Percentiles rank a stretch among this genome's conserved stretches.
phyloP scores from a whole-genome alignment of 2,888 invertebrate species.

The Ethmia dodecea region DNA sequence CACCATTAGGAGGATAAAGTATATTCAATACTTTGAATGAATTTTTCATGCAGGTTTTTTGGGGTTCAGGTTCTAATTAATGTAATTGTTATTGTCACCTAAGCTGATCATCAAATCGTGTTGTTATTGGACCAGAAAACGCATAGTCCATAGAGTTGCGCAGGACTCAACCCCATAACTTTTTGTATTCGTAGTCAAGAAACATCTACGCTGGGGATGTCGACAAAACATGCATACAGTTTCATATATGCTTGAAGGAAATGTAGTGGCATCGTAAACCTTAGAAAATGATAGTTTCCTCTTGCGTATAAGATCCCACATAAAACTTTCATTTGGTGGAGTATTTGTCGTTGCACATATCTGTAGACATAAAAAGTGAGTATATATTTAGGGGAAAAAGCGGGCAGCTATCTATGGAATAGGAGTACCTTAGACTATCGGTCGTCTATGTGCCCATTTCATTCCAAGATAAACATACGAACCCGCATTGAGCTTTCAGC shows the following conservation, averaged over 20 bases:
- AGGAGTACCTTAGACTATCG: conserved; percentile 19
- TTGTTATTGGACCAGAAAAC: no score
- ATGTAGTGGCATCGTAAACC: background rate
- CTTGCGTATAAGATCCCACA: conserved; percentile 1
- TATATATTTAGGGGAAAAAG: conserved; percentile 14
- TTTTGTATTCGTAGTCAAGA: no score
- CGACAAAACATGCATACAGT: no score
- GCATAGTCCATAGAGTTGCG: no score
- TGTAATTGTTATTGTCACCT: no score
- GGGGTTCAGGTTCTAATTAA: no score
- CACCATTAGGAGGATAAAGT: no score
- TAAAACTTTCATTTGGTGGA: conserved; percentile 24
- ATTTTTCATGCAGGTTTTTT: no score
- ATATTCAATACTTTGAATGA: no score
- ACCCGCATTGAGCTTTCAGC: conserved; percentile 17
- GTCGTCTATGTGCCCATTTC: conserved; percentile 16
- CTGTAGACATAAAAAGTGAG: conserved; percentile 18
- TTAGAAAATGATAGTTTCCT: background rate
- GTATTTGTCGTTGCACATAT: conserved; percentile 25
- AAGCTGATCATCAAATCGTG: no score
- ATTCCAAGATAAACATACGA: conserved; percentile 20
- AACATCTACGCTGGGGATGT: no score
- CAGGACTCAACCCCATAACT: no score
- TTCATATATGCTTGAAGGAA: background rate
- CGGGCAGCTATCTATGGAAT: conserved; percentile 19